Conservation (phyloP, 2,797 vertebrate species). For the Antrozous pallidus region DNA sequence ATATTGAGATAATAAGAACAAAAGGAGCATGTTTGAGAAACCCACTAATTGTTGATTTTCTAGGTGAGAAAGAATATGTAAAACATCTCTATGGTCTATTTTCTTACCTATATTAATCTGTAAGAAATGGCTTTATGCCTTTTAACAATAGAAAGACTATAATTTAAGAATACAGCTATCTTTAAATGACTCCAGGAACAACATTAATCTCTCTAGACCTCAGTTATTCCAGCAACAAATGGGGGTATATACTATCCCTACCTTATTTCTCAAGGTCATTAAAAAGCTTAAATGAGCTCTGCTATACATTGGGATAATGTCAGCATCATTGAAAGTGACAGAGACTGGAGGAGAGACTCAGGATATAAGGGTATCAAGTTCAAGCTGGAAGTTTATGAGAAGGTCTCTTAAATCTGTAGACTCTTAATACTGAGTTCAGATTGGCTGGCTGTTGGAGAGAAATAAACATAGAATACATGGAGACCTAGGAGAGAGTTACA, state of each 20-base stretch:
- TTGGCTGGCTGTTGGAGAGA: background rate
- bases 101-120: background rate
- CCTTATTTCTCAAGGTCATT: background rate
- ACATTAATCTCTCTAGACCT: background rate
- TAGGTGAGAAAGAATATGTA: background rate
- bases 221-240: background rate
- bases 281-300: background rate
- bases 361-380: background rate
- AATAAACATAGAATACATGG: background rate
- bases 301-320: background rate
- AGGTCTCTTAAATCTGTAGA: background rate
- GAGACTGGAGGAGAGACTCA: background rate
- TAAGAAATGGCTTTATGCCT: background rate
- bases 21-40: background rate
- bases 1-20: background rate
- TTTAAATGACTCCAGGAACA: background rate
- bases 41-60: background rate
- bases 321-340: background rate
- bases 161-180: background rate
- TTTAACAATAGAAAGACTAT: background rate
- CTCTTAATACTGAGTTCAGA: background rate
- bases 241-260: background rate
- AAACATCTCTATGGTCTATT: background rate
- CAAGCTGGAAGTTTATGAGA: background rate
- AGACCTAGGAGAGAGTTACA: background rate